Percentiles rank a stretch among this genome's conserved stretches.
Conservation (phyloP, 2,797 vertebrate genomes). For the Sebastes itinus region DNA sequence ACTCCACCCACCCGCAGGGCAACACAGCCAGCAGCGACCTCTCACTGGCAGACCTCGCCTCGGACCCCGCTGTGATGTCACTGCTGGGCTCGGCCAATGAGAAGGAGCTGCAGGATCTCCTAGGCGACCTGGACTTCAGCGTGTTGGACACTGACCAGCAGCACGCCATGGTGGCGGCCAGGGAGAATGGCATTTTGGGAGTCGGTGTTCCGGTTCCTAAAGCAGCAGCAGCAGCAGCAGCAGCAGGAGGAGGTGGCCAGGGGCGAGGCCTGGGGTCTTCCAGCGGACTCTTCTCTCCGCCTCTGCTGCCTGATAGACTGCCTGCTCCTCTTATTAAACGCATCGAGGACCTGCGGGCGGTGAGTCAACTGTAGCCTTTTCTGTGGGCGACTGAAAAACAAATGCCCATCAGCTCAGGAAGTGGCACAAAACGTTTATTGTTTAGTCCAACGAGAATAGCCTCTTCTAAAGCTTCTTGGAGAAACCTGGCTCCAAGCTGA, state of each 20-base stretch:
- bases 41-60: conserved; percentile 77
- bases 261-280: conserved; percentile 80
- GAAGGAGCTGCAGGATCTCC: conserved; percentile 92
- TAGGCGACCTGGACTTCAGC: conserved; percentile 91
- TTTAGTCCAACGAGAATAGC: conserved; percentile 22
- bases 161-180: conserved; percentile 76
- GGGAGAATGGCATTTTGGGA: conserved; percentile 86
- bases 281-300: conserved; percentile 86
- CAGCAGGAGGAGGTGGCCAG: conserved; percentile 58
- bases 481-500: conserved; percentile 22
- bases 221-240: conserved; percentile 15
- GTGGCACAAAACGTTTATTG: conserved; percentile 36
- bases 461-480: background rate
- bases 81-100: conserved; percentile 94
- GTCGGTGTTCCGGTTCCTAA: conserved; percentile 63
- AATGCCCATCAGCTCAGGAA: conserved; percentile 29
- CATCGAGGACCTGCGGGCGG: conserved; percentile 93
- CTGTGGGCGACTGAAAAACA: conserved; percentile 48
- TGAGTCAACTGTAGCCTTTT: conserved; percentile 70
- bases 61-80: conserved; percentile 92
- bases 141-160: conserved; percentile 87
- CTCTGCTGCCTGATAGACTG: conserved; percentile 90
- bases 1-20: conserved; percentile 62
- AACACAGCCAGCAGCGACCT: conserved; percentile 61
- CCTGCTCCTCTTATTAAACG: conserved; percentile 93